Evolutionary conservation across 2,888 invertebrate species (phyloP).

Genomic region (Caenorhabditis virilis): DNA sequence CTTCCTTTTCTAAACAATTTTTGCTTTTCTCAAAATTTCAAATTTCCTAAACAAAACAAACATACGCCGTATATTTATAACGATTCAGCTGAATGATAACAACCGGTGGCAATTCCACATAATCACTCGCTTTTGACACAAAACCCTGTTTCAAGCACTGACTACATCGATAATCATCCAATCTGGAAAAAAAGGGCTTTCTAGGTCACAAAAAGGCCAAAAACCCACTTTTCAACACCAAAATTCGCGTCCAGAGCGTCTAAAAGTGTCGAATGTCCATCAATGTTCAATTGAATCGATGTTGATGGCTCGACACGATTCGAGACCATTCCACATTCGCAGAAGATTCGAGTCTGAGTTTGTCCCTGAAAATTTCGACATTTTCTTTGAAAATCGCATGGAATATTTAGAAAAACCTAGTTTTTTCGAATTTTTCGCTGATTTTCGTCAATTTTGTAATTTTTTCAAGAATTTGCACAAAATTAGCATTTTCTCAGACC

Average conservation of each 20-base stretch:
- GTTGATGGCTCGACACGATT: conserved; percentile 12
- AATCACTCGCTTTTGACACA: conserved; percentile 31
- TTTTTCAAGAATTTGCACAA: too few relatives aligned
- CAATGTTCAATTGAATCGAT: conserved; percentile 56
- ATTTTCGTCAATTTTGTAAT: too few relatives aligned
- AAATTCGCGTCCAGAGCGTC: conserved; percentile 53
- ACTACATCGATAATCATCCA: conserved; percentile 59
- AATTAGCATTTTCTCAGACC: too few relatives aligned
- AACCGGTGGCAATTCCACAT: conserved; percentile 56
- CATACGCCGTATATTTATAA: conserved; percentile 43
- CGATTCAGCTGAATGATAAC: conserved; percentile 62
- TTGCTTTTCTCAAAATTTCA: too few relatives aligned
- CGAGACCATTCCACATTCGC: conserved; percentile 49
- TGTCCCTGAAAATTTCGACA: too few relatives aligned
- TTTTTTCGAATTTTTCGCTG: too few relatives aligned
- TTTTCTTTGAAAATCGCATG: too few relatives aligned
- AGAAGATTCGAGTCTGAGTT: conserved; percentile 23
- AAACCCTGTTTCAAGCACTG: conserved; percentile 46
- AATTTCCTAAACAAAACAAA: too few relatives aligned
- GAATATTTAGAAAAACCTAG: too few relatives aligned
- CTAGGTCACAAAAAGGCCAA: neutral
- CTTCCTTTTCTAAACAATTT: conserved; percentile 57
- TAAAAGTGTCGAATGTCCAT: conserved; percentile 50
- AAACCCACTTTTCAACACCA: conserved; percentile 47
- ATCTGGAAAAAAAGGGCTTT: conserved; percentile 31